Evolutionary conservation across 30 jellyfish, hydroid and myxozoan genomes (phyloP).

Genomic region (Hydra vulgaris): DNA sequence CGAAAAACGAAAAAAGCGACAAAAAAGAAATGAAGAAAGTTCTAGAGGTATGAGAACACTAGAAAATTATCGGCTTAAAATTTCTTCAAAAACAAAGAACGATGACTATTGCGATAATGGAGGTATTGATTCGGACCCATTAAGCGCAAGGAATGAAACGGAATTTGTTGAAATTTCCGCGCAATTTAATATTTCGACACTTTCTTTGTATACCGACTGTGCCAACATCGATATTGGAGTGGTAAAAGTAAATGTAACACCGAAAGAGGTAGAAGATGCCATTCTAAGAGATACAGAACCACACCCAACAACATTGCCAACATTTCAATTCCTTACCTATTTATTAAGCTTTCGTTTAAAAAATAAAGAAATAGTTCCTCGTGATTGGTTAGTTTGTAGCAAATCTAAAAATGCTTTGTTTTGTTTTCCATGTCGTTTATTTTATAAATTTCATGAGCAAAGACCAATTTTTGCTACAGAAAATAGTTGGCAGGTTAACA

Average conservation of each 20-base stretch:
- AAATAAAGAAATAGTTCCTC: background rate
- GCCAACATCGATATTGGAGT: background rate
- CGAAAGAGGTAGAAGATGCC: background rate
- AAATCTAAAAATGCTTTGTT: background rate
- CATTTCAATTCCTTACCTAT: background rate
- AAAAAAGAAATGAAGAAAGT: background rate
- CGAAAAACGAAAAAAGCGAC: background rate
- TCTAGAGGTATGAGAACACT: background rate
- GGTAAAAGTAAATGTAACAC: background rate
- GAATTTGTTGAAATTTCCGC: background rate
- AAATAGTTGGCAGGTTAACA: background rate
- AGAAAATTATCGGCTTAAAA: background rate
- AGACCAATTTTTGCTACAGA: background rate
- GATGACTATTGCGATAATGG: background rate
- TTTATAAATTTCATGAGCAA: background rate
- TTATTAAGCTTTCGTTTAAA: background rate
- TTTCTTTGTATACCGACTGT: background rate
- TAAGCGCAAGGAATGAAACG: background rate
- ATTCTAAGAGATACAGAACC: background rate
- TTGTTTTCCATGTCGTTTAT: background rate
- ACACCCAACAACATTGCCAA: background rate
- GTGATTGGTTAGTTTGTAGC: background rate
- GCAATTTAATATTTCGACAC: background rate
- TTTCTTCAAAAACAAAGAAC: background rate
- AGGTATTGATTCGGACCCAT: background rate